These are phyloP conservation scores for Chrysopa pallens DNA, from an alignment of 1,140 invertebrate genomes.

Conservation along the genomic window DNA sequence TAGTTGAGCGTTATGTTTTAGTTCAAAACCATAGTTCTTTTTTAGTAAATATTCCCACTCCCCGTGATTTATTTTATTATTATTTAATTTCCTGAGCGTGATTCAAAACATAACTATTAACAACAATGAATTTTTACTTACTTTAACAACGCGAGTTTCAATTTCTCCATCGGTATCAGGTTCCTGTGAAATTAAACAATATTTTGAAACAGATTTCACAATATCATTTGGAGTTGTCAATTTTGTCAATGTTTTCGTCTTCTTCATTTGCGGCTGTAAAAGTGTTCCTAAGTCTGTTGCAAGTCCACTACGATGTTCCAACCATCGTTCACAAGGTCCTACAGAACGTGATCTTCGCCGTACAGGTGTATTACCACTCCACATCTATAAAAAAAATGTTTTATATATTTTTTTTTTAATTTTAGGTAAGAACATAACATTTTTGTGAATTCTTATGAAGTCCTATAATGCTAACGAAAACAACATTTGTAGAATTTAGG, in stretches of 20 bases:
- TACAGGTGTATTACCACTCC: neutral
- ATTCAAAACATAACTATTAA: too few species aligned
- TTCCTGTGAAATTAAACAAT: constrained; percentile 81
- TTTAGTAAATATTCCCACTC: too few species aligned
- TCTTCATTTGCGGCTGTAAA: constrained; percentile 66
- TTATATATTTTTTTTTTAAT: too few species aligned
- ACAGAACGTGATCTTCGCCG: constrained; percentile 64
- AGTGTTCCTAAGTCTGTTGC: constrained; percentile 64
- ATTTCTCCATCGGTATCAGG: constrained; percentile 80
- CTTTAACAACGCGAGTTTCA: constrained; percentile 85
- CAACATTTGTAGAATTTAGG: too few species aligned
- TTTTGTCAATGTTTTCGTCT: constrained; percentile 69
- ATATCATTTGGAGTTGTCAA: constrained; percentile 53
- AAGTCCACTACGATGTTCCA: constrained; percentile 71
- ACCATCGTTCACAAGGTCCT: constrained; percentile 50
- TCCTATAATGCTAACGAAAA: too few species aligned
- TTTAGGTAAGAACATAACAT: too few species aligned
- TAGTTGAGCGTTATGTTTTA: too few species aligned
- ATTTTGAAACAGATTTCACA: constrained; percentile 60
- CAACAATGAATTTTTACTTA: constrained; percentile 35
- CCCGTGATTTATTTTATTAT: too few species aligned
- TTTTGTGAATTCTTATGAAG: too few species aligned
- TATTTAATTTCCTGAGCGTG: too few species aligned
- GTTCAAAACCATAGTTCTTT: too few species aligned
- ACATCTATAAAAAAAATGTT: neutral